Percentiles rank a stretch among this genome's conserved stretches.
These are phyloP conservation scores for Cosmia trapezina DNA, from an alignment of 2,888 invertebrate genomes.

Conservation along the genomic window DNA sequence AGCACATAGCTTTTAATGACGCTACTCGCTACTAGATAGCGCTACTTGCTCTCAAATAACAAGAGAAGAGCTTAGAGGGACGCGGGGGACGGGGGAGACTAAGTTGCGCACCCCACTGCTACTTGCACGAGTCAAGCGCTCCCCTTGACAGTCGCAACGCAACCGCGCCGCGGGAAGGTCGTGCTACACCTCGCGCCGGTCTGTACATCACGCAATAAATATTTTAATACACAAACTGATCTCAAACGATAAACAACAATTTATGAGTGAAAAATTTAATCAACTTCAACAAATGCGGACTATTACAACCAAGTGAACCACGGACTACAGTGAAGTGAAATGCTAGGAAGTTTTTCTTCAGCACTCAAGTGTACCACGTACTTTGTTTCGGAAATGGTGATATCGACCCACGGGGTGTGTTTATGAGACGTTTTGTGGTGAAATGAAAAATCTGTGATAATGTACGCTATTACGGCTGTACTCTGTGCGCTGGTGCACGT, in stretches of 20 bases:
- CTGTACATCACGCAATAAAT: slow-evolving; percentile 85
- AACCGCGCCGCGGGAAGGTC: slow-evolving; percentile 82
- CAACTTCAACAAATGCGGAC: slow-evolving; percentile 70
- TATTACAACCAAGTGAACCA: slow-evolving; percentile 63
- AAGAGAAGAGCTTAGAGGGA: slow-evolving; percentile 76
- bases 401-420: slow-evolving; percentile 90
- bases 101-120: slow-evolving; percentile 86
- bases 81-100: slow-evolving; percentile 76
- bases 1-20: slow-evolving; percentile 13
- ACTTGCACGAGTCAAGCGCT: slow-evolving; percentile 84
- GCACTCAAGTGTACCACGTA: slow-evolving; percentile 84
- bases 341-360: slow-evolving; percentile 87
- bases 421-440: slow-evolving; percentile 89
- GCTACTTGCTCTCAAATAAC: slow-evolving; percentile 69
- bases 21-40: slow-evolving; percentile 83
- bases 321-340: slow-evolving; percentile 88
- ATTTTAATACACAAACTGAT: slow-evolving; percentile 85
- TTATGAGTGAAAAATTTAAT: slow-evolving; percentile 77
- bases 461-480: slow-evolving; percentile 85
- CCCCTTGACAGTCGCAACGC: slow-evolving; percentile 86
- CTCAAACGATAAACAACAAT: slow-evolving; percentile 74
- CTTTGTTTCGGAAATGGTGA: slow-evolving; percentile 91
- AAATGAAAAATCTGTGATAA: slow-evolving; percentile 90
- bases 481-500: slow-evolving; percentile 90
- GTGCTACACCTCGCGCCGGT: slow-evolving; percentile 79